Percentiles rank a stretch among this genome's conserved stretches.
Evolutionary conservation across 2,797 vertebrate genomes (phyloP).

Genomic region (Muscicapa comitata): DNA sequence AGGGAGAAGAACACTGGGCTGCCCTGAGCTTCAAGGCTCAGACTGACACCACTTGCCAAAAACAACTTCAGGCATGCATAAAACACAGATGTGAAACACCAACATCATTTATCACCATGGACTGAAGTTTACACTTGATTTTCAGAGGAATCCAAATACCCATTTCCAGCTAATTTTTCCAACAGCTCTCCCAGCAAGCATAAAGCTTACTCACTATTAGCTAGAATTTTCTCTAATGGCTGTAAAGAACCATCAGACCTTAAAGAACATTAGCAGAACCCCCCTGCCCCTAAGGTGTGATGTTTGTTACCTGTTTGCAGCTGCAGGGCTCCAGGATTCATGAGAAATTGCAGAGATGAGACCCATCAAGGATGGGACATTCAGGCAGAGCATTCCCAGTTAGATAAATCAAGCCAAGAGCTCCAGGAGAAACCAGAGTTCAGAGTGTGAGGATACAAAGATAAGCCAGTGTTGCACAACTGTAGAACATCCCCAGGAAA

Average conservation of each 20-base stretch:
- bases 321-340: not conserved
- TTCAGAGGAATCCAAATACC: not conserved
- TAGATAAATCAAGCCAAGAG: not conserved
- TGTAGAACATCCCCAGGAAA: not conserved
- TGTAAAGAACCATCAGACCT: not conserved
- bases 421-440: not conserved
- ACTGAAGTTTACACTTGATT: not conserved
- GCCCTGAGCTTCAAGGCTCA: not conserved
- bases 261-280: not conserved
- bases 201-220: not conserved
- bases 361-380: not conserved
- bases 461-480: not conserved
- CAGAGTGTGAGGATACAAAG: not conserved
- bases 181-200: not conserved
- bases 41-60: not conserved
- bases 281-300: not conserved
- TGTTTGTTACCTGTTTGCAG: rapidly evolving
- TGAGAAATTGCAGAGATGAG: not conserved
- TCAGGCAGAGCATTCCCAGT: not conserved
- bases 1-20: not conserved
- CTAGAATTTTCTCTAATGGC: not conserved
- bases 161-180: not conserved
- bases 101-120: not conserved
- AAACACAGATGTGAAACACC: not conserved
- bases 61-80: not conserved